Percentiles rank a stretch among this genome's conserved stretches.
Evolutionary conservation across 2,888 invertebrate species (phyloP).

Genomic region (Spisula solida): DNA sequence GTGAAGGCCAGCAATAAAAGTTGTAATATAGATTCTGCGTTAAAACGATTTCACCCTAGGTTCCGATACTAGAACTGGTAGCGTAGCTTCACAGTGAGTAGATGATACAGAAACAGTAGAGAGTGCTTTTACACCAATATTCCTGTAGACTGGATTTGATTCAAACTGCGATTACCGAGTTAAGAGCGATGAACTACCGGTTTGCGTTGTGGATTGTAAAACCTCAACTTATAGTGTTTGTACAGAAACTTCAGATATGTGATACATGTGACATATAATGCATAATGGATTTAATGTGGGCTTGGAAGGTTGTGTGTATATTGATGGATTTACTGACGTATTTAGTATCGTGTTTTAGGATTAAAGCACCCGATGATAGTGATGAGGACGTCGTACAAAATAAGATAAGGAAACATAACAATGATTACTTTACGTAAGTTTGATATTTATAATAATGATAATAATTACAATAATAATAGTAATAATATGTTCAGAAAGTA

Average conservation of each 20-base stretch:
- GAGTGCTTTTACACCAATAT: neutral
- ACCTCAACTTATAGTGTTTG: neutral
- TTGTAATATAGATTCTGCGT: neutral
- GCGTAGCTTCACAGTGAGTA: neutral
- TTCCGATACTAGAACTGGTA: neutral
- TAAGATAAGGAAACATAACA: constrained; percentile 62
- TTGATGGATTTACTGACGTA: constrained; percentile 57
- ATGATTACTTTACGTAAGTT: constrained; percentile 71
- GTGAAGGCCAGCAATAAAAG: too few species aligned
- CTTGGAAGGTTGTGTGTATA: constrained; percentile 50
- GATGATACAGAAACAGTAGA: neutral
- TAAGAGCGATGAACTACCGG: too few species aligned
- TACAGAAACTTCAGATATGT: neutral
- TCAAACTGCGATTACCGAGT: neutral
- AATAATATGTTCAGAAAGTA: too few species aligned
- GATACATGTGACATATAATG: neutral
- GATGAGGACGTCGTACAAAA: constrained; percentile 32
- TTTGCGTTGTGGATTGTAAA: neutral
- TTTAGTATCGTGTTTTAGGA: constrained; percentile 66
- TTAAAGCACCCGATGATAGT: constrained; percentile 43
- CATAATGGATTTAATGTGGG: constrained; percentile 46
- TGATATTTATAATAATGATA: too few species aligned
- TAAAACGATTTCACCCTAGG: neutral
- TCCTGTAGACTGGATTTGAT: neutral
- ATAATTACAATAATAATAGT: too few species aligned